Evolutionary conservation across 2,113 vertebrate species (phyloP).

Genomic region (Melospiza melodia): DNA sequence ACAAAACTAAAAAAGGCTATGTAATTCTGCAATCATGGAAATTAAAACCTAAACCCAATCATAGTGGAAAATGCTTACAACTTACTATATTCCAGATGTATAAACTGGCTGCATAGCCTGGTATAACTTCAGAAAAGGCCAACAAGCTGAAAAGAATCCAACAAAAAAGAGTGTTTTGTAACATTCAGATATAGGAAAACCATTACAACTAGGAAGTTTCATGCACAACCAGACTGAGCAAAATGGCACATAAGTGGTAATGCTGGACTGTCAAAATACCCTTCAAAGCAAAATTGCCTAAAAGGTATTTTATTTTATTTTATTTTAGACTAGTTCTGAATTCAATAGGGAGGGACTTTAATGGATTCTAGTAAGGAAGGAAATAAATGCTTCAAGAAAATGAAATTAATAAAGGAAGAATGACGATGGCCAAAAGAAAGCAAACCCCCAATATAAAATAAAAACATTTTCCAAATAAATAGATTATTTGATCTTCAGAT

Average conservation of each 20-base stretch:
- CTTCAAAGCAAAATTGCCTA: not conserved
- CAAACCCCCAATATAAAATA: not conserved
- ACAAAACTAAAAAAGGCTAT: not conserved
- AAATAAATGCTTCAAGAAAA: not conserved
- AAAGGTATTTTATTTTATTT: not conserved
- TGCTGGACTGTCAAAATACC: not conserved
- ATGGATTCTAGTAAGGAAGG: not conserved
- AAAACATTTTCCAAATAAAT: not conserved
- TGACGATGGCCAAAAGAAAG: not conserved
- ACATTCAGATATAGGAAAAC: not conserved
- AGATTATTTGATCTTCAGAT: not conserved
- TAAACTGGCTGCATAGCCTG: constrained; percentile 94
- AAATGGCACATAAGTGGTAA: not conserved
- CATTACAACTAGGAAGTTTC: not conserved
- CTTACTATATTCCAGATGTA: constrained; percentile 96
- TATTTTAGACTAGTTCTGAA: not conserved
- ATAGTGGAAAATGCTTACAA: not conserved
- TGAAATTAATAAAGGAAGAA: not conserved
- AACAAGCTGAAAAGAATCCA: constrained; percentile 80
- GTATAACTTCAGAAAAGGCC: constrained; percentile 91
- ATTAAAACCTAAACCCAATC: not conserved
- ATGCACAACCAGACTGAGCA: not conserved
- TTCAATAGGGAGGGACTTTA: not conserved
- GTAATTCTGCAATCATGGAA: not conserved
- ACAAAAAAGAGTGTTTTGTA: not conserved